Evolutionary conservation across 2,113 vertebrate species (phyloP).

Genomic region (Dasypus novemcinctus): DNA sequence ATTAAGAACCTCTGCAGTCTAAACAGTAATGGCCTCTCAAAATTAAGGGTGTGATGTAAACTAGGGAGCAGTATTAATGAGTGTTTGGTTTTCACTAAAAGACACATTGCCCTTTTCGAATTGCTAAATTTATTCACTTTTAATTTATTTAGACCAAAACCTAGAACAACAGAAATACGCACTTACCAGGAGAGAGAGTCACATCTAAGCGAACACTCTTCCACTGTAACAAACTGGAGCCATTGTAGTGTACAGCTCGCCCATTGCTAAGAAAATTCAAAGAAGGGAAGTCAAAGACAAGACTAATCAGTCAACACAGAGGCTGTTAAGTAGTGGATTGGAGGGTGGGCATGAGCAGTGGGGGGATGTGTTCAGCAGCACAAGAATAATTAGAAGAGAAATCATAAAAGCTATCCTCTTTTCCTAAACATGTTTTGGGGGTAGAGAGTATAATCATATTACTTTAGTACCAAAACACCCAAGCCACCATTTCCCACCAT

Average conservation of each 20-base stretch:
- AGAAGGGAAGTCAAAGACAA: conserved; percentile 38
- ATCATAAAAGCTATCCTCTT: not conserved
- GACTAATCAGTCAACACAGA: not conserved
- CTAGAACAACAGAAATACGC: not conserved
- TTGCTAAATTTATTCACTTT: conserved; percentile 11
- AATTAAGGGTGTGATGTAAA: not conserved
- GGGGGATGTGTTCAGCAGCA: not conserved
- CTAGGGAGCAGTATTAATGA: not conserved
- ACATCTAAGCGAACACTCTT: conserved; percentile 98
- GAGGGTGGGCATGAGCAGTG: too few relatives aligned
- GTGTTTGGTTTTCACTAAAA: not conserved
- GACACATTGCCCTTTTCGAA: not conserved
- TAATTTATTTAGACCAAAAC: not conserved
- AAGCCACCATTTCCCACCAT: not conserved
- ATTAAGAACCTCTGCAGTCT: not conserved
- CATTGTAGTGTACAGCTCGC: conserved; percentile 97
- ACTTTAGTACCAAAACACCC: not conserved
- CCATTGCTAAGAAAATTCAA: conserved; percentile 89
- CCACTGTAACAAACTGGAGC: conserved; percentile 98
- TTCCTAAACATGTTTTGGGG: not conserved
- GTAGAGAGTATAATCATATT: not conserved
- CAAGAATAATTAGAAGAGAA: not conserved
- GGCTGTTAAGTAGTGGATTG: fast-evolving
- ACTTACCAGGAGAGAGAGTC: conserved; percentile 94
- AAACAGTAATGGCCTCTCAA: not conserved